phyloP scores from a whole-genome alignment of 2,113 vertebrate genomes.

The Pogonocichla stellata region DNA sequence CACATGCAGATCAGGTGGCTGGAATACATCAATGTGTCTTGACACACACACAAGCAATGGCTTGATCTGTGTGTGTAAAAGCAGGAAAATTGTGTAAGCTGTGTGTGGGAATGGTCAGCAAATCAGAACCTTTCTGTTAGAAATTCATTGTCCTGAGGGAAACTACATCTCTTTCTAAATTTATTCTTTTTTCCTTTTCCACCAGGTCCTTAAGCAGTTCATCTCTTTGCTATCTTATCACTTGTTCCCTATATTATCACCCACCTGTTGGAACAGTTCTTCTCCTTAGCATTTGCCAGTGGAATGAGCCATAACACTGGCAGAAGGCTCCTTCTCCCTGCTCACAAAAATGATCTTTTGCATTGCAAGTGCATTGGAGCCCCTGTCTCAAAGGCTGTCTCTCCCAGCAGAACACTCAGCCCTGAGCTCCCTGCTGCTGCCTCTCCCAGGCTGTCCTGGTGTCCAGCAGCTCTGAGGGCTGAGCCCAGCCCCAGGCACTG shows the following conservation, averaged over 20 bases:
- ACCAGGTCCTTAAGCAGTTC: not conserved
- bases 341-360: not conserved
- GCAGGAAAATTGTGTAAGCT: not conserved
- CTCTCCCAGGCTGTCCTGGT: too few relatives aligned
- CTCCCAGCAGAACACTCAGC: not conserved
- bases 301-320: not conserved
- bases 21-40: not conserved
- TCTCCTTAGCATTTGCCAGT: not conserved
- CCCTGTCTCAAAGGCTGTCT: not conserved
- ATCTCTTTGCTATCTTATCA: not conserved
- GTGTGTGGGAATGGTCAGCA: not conserved
- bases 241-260: not conserved
- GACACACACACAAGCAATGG: not conserved
- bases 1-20: not conserved
- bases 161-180: not conserved
- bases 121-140: not conserved
- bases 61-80: not conserved
- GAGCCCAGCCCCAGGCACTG: not conserved
- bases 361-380: not conserved
- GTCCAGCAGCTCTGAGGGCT: too few relatives aligned
- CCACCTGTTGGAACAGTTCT: not conserved
- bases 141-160: not conserved
- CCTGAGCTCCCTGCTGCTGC: too few relatives aligned
- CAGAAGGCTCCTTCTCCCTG: not conserved
- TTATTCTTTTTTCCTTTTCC: not conserved